A percentile compares a stretch with the other conserved stretches of the same genome.
phyloP scores from a whole-genome alignment of 37 sponge, comb jelly and placozoan species.

The Sycon ciliatum region DNA sequence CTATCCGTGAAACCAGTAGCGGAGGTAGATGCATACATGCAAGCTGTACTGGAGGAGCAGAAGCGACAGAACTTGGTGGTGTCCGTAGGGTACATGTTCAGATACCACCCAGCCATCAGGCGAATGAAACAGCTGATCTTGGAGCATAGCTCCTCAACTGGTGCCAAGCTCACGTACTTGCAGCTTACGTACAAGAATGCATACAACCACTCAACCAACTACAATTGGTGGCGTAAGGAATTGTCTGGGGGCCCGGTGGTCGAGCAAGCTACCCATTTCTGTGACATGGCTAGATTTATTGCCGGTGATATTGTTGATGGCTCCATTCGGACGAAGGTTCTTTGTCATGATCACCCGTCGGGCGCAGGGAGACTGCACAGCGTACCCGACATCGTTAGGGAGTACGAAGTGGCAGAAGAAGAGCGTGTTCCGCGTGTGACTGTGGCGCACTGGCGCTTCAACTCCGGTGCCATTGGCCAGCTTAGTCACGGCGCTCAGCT shows the following conservation, averaged over 20 bases:
- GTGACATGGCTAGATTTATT: slow-evolving; percentile 64
- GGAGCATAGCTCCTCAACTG: slow-evolving; percentile 13
- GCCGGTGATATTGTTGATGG: slow-evolving; percentile 39
- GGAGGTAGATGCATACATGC: slow-evolving; percentile 35
- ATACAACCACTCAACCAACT: slow-evolving; percentile 39
- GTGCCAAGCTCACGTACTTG: slow-evolving; percentile 31
- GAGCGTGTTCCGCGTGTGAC: slow-evolving; percentile 41
- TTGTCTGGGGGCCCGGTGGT: slow-evolving; percentile 71
- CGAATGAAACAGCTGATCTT: slow-evolving; percentile 37
- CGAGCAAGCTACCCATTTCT: slow-evolving; percentile 86
- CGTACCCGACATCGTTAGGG: slow-evolving; percentile 37
- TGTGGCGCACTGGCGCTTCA: slow-evolving; percentile 43
- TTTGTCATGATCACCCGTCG: slow-evolving; percentile 16
- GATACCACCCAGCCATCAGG: slow-evolving; percentile 68
- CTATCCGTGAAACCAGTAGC: slow-evolving; percentile 59
- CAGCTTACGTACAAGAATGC: slow-evolving; percentile 58
- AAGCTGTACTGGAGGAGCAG: slow-evolving; percentile 29
- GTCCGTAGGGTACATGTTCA: slow-evolving; percentile 77
- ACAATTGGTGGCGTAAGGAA: slow-evolving; percentile 62
- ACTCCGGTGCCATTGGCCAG: slow-evolving; percentile 47
- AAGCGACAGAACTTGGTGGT: slow-evolving; percentile 27
- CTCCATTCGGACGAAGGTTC: slow-evolving; percentile 11
- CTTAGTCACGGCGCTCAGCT: slow-evolving; percentile 50
- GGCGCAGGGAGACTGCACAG: slow-evolving; percentile 39
- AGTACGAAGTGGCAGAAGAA: slow-evolving; percentile 23